Base-by-base conservation (phyloP, 2,797 vertebrate genomes). In the Carapus acus region DNA sequence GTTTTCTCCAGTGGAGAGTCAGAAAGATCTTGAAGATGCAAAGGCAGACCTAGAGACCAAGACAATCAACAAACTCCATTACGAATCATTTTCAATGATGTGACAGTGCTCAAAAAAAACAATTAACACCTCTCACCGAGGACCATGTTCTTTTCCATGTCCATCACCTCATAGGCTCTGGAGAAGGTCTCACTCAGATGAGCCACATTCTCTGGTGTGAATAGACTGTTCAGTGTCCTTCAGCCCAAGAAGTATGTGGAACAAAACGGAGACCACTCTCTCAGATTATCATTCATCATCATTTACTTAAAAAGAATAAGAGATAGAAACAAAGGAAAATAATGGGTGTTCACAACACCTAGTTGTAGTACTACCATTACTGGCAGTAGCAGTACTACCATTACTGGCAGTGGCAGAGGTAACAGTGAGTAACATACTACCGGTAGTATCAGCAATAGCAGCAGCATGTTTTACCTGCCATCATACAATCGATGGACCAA, bases 201-300 rank as follows among this genome's bases (percentile, higher is more conserved):
- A 66, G 88, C 82, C 72, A 90, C 57, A 81, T 98, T 90, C 76
- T 97, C 94, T n/a, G 94, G 91, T 41, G 78, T 73, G 69, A 93
- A 96, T 43, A 99, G 87, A 67, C 86, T 89, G 84, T 95, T 96
- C 57, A 92, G 92, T 58, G 93, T 96, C 83, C 96, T 99, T 78
- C 43, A 57, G 57, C 5, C 39, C 51, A 9, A 33, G 12, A 33
- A 33, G 14, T 13, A 13, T 33, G 31, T 11, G 49, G 19, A 0
- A 3, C 34, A 43, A 7, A 41, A 38, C 16, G 24, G 6, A 50
- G 12, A 40, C n/a, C 1, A 14, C 20, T 44, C 14, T 16, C 2
- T 15, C 13, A 15, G 34, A 15, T 7, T 12, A 33, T n/a, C n/a
- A n/a, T n/a, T n/a, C n/a, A n/a, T n/a, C n/a, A n/a, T n/a, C n/a